These are phyloP conservation scores for Pyralis farinalis DNA, from an alignment of 2,888 invertebrate genomes.

Conservation along the genomic window DNA sequence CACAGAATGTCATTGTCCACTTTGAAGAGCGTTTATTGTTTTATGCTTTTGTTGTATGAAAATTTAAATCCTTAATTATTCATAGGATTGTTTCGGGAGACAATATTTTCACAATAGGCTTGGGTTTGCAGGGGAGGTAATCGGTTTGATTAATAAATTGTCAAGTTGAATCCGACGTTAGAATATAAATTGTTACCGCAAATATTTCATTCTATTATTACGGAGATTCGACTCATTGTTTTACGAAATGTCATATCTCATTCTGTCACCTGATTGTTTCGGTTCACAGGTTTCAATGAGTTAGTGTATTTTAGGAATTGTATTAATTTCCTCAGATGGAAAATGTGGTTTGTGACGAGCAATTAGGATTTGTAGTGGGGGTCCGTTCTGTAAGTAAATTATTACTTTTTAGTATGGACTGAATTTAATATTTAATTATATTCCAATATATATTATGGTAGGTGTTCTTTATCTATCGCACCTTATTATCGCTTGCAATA, in stretches of 20 bases:
- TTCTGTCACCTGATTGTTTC: constrained; percentile 76
- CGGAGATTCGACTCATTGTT: constrained; percentile 73
- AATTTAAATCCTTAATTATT: constrained; percentile 81
- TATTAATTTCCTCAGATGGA: constrained; percentile 28
- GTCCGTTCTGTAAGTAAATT: constrained; percentile 2
- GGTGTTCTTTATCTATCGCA: no score
- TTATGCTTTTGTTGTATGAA: constrained; percentile 76
- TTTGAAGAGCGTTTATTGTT: constrained; percentile 75
- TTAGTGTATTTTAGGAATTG: constrained; percentile 38
- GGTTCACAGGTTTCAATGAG: constrained; percentile 46
- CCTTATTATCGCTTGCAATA: no score
- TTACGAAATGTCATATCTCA: constrained; percentile 76
- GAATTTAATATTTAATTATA: no score
- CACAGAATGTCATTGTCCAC: constrained; percentile 74
- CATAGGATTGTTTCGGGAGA: constrained; percentile 76
- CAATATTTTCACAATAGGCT: constrained; percentile 80
- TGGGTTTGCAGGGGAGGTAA: constrained; percentile 72
- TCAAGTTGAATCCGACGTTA: constrained; percentile 78
- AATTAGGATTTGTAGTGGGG: constrained; percentile 10
- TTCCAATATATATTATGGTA: no score
- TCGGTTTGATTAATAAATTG: constrained; percentile 81
- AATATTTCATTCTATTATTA: constrained; percentile 78
- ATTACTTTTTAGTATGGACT: no score
- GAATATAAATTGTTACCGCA: constrained; percentile 79
- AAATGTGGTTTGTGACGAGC: constrained; percentile 14